Base-by-base conservation (phyloP, 2,113 vertebrate species). In the Heloderma charlesbogerti region DNA sequence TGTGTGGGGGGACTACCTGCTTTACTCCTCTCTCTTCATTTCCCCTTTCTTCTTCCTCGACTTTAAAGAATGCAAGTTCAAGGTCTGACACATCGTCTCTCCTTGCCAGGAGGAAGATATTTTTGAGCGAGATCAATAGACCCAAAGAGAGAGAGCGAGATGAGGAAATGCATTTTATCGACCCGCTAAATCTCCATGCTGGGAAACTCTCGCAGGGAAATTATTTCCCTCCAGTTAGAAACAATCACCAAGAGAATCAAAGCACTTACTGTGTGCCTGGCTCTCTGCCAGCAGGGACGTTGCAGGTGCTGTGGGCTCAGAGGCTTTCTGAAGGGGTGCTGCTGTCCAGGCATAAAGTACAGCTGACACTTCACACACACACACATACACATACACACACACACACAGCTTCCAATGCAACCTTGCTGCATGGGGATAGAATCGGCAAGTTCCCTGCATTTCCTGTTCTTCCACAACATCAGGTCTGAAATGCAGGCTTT, bases 91-190 rank as follows among this genome's bases (percentile, higher is more conserved):
- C n/a, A 31, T 86, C 84, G 89, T 86, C 84, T 86, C 54, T 40
- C 90, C 67, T 85, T 77, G 77, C 88, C 77, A 90, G 86, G 48
- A 90, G 84, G 84, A 86, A 57, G 79, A 89, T 92, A 81, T 92
- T 91, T 92, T 75, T 88, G 75, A 48, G 78, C 72, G 34, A 91
- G 93, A 90, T 91, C 93, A 91, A 74, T 93, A 87, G 77, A 60
- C 82, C 87, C 20, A 31, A 85, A 79, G 54, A 67, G 67, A 67
- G 67, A 85, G 69, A 90, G 83, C 34, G 78, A 91, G 85, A 89
- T 54, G 71, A 51, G 92, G 92, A 96, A 96, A 95, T 92, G 95
- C 88, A 95, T 67, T 96, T 97, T 91, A 96, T 95, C 1, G 60
- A 96, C 88, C 40, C 4, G 12, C 0, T 0, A 31, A 94, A 78